Evolutionary conservation across 1,140 invertebrate species (phyloP), one percentile per base, ranked within the genome.

Genomic region (Eueides isabella): DNA sequence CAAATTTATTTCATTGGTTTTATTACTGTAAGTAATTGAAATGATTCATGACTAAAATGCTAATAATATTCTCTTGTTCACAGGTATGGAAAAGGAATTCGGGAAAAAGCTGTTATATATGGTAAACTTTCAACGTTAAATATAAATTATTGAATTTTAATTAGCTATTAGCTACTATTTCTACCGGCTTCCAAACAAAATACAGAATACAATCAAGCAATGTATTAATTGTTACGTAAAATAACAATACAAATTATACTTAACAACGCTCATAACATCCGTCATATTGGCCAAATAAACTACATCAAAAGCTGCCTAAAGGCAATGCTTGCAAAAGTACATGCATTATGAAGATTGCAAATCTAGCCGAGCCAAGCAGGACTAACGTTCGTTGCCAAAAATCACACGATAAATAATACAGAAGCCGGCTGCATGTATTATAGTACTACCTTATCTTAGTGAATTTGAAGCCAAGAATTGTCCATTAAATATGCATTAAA

Each of bases 401-500:
- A 92, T 92, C 90, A 92, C 90, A 88, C 91, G 85, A 92, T 92
- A 92, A 92, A 92, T 92, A 92, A 92, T 85, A 82, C 85, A 80
- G 80, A 83, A 81, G 85, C 86, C 85, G 85, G 91, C 90, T 90
- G 88, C 85, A 90, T 93, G 91, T 90, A 92, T 93, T 92, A 92
- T 92, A 85, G 83, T 83, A 80, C 80, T 86, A 91, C 91, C 91
- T 92, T 92, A 92, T 92, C 91, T 91, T 92, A 85, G 87, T 85
- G 91, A 87, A 92, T 92, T 92, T 92, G 90, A 92, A 92, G 91
- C 91, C 91, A 92, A 92, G 86, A 92, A 87, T 91, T 85, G 89
- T 86, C 89, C 90, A 91, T 92, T 92, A 92, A 91, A 89, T 92
- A 92, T 92, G 90, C 91, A 92, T 92, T 92, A 92, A 92, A 91